These are phyloP conservation scores for Diphyllodes magnificus DNA, from an alignment of 2,113 vertebrate genomes.

Conservation along the genomic window DNA sequence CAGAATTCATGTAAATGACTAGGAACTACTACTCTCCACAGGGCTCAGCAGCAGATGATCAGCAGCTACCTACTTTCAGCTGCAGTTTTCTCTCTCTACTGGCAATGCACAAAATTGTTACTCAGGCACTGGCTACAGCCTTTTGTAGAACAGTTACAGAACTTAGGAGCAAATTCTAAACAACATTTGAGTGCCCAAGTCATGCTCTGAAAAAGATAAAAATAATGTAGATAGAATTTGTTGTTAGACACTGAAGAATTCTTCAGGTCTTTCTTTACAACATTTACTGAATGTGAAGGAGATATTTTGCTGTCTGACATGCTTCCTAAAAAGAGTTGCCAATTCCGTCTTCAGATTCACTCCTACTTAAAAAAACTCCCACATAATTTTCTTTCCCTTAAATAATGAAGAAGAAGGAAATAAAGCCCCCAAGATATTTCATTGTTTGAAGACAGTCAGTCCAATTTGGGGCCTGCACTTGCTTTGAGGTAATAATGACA, in stretches of 20 bases:
- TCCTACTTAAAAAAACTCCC: neutral
- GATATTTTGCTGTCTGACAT: neutral
- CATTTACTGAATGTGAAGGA: neutral
- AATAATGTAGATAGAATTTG: neutral
- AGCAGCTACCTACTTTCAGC: neutral
- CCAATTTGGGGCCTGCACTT: neutral
- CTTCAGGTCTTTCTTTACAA: neutral
- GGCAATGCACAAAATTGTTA: neutral
- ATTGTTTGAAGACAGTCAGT: neutral
- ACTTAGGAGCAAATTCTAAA: neutral
- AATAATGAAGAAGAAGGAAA: neutral
- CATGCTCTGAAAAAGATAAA: neutral
- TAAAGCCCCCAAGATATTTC: neutral
- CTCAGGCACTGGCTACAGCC: neutral
- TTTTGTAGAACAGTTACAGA: neutral
- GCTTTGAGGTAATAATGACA: neutral
- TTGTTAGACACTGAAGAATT: neutral
- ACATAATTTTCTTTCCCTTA: neutral
- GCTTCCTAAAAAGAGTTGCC: neutral
- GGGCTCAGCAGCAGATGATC: neutral
- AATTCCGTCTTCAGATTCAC: fast-evolving
- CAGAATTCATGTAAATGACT: neutral
- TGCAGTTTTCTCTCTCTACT: neutral
- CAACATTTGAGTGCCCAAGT: neutral
- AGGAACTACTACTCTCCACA: neutral